Evolutionary conservation across 2,113 vertebrate genomes (phyloP), one percentile per base, ranked within the genome.

Genomic region (Phyllostomus discolor): DNA sequence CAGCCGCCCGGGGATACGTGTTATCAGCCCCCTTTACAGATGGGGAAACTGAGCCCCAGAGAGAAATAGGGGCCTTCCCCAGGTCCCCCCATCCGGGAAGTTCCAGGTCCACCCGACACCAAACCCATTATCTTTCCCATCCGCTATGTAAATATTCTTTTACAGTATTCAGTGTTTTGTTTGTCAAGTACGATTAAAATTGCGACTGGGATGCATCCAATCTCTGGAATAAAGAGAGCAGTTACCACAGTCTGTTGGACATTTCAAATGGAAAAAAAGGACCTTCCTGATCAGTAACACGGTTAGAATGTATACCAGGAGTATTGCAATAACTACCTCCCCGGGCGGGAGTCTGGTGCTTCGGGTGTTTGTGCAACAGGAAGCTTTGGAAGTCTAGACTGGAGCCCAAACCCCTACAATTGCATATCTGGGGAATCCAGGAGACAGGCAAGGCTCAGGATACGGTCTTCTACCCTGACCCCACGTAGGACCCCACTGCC

Each of bases 251-350:
- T 4, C 43, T 92, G 38, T 7, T 59, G 81, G 81, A 26, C 48
- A 76, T 46, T 41, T 64, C 54, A 73, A 66, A 87, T 2, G 4
- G 48, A 38, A 26, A 59, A 26, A 62, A 46, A 57, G 24, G 24
- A 28, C 54, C 66, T 76, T 69, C 48, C 12, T 86, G 31, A 59
- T 76, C 35, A 52, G 54, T 46, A 35, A 38, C 81, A 33, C 4
- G 59, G 66, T 52, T 41, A 43, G 31, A 52, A 50, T 62, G 57
- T 41, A 7, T 19, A 17, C 3, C 0, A 24, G 75, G 50, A 59
- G 46, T 9, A 52, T 0, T n/a, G 4, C 35, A 38, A 5, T 33
- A 52, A 46, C 54, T 11, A 7, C 2, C 5, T 2, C 7, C 62
- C 83, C 14, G 57, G 28, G 67, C 14, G 48, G 28, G 67, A 20